Percentiles rank a stretch among this genome's conserved stretches.
Conservation (phyloP, 2,888 invertebrate species). For the Melieria omissa region DNA sequence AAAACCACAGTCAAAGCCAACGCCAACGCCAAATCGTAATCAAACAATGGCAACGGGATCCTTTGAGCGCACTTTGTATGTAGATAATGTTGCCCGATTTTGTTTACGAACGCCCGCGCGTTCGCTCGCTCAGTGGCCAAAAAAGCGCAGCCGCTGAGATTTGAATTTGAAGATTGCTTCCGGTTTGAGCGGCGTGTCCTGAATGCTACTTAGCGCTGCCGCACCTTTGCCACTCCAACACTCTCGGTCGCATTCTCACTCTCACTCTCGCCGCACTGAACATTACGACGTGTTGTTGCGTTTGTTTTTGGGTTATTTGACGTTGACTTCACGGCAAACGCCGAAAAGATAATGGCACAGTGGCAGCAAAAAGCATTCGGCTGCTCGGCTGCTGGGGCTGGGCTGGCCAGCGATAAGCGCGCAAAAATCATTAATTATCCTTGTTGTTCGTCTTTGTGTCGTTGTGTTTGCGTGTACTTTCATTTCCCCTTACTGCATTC, state of each 20-base stretch:
- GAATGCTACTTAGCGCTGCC: background rate
- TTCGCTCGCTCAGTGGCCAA: slow-evolving; percentile 1
- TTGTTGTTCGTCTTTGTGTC: slow-evolving; percentile 51
- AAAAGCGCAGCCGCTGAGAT: slow-evolving; percentile 44
- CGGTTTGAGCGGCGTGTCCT: slow-evolving; percentile 30
- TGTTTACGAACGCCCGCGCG: slow-evolving; percentile 1
- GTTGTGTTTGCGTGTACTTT: too few species aligned
- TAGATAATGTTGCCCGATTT: slow-evolving; percentile 37
- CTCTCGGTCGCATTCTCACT: too few species aligned
- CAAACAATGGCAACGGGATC: slow-evolving; percentile 52
- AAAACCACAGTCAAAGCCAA: slow-evolving; percentile 9
- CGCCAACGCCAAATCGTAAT: slow-evolving; percentile 59
- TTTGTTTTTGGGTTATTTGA: background rate
- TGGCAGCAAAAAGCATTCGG: slow-evolving; percentile 39
- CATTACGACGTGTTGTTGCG: background rate
- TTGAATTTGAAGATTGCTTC: slow-evolving; percentile 61
- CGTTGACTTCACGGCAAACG: slow-evolving; percentile 13
- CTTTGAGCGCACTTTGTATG: slow-evolving; percentile 28
- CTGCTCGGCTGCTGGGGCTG: background rate
- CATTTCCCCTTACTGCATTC: too few species aligned
- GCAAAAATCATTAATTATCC: slow-evolving; percentile 65
- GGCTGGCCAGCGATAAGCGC: slow-evolving; percentile 56
- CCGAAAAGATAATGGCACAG: slow-evolving; percentile 59
- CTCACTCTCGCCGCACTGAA: background rate
- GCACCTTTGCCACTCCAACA: too few species aligned